These are phyloP conservation scores for Bombyx mandarina DNA, from an alignment of 1,140 invertebrate species.

Conservation along the genomic window DNA sequence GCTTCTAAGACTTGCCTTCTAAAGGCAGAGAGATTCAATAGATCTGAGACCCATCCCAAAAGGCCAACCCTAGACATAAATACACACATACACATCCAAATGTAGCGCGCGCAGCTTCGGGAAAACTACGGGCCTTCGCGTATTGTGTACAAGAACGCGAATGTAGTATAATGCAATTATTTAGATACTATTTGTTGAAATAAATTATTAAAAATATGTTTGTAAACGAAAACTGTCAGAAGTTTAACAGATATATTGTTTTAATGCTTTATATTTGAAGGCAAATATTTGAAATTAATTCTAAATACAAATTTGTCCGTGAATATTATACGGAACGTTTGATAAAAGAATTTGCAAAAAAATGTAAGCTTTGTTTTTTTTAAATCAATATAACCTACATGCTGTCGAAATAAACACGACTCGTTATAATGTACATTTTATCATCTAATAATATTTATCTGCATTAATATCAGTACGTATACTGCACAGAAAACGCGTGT, in stretches of 20 bases:
- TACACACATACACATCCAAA: conserved; percentile 31
- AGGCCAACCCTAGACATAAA: conserved; percentile 60
- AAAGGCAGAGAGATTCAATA: too few species aligned
- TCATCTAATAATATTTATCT: neutral
- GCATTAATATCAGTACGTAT: conserved; percentile 13
- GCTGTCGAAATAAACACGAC: neutral
- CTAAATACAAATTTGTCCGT: too few species aligned
- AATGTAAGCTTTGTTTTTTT: neutral
- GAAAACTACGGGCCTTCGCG: conserved; percentile 67
- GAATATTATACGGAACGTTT: too few species aligned
- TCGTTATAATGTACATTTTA: neutral
- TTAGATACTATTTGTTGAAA: neutral
- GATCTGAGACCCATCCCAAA: conserved; percentile 24
- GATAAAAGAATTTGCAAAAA: too few species aligned
- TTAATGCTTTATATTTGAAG: too few species aligned
- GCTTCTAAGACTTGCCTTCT: too few species aligned
- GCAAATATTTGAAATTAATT: too few species aligned
- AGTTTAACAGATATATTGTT: too few species aligned
- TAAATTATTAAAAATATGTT: neutral
- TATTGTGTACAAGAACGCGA: conserved; percentile 62
- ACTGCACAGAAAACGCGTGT: conserved; percentile 56
- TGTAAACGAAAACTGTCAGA: too few species aligned
- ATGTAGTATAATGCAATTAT: conserved; percentile 26
- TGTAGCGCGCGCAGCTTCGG: conserved; percentile 56
- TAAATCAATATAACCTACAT: neutral